Percentiles rank a stretch among this genome's conserved stretches.
These are phyloP conservation scores for Platycheirus albimanus DNA, from an alignment of 2,888 invertebrate genomes.

Conservation along the genomic window DNA sequence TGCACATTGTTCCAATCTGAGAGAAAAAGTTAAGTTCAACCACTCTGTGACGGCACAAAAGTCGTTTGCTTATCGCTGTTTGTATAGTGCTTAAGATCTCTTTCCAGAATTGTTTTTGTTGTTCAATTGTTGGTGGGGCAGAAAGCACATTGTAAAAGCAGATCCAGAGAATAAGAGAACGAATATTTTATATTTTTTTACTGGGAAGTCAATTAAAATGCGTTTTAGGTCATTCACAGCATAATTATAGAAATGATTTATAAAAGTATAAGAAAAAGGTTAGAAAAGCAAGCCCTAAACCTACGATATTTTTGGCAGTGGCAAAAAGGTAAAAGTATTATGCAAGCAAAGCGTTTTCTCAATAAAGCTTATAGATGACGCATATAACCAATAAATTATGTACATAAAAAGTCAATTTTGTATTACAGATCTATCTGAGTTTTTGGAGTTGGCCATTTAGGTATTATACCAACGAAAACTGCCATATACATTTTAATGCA, in stretches of 20 bases:
- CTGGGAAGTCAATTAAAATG: conserved; percentile 71
- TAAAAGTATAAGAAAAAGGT: neutral
- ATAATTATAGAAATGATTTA: conserved; percentile 26
- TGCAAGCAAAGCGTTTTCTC: too few relatives aligned
- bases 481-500: too few relatives aligned
- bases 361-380: too few relatives aligned
- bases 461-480: too few relatives aligned
- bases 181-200: neutral
- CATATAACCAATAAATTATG: too few relatives aligned
- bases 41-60: conserved; percentile 55
- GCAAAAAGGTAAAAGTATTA: too few relatives aligned
- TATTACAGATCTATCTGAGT: too few relatives aligned
- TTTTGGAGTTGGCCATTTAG: too few relatives aligned
- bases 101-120: conserved; percentile 56
- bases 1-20: conserved; percentile 70
- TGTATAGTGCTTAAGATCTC: conserved; percentile 52
- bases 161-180: conserved; percentile 21
- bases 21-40: conserved; percentile 58
- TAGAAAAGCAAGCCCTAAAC: too few relatives aligned
- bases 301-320: too few relatives aligned
- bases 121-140: conserved; percentile 14
- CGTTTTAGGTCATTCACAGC: conserved; percentile 69
- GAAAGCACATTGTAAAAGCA: conserved; percentile 31
- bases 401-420: too few relatives aligned
- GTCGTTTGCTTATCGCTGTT: conserved; percentile 71